Base-by-base conservation (phyloP, 64 coral and sea anemone genomes). In the Montipora capricornis region DNA sequence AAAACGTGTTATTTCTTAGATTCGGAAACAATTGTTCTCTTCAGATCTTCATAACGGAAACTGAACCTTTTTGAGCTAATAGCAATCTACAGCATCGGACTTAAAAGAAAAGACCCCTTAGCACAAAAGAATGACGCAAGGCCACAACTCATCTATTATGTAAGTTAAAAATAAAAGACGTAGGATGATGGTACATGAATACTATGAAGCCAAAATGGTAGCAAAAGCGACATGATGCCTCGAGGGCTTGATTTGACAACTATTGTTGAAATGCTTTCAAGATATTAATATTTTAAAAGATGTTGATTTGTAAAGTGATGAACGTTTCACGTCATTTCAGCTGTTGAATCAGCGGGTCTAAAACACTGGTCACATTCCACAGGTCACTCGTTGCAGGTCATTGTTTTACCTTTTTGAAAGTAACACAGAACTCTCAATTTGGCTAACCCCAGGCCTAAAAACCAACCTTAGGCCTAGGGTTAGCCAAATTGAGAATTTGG, bases 271-370 rank as follows among this genome's bases (percentile, higher is more conserved):
- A 86, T 45, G 61, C 82, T 86, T 86, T 86, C 82, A 86, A 73
- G 82, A 86, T 86, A 86, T 86, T 86, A 86, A 86, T 86, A 86
- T 86, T 86, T 86, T 86, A 86, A 86, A 49, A 86, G 82, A 86
- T 82, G 82, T 46, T 86, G 82, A 86, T 86, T 86, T 86, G 82
- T 86, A 86, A 86, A 86, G 82, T 86, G 82, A 59, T 22, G 46
- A 86, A 71, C 20, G 62, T 86, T 86, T 16, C 44, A 71, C 14
- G 82, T 66, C 82, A 66, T n/a, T 69, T 86, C 82, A 86, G 82
- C 82, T 86, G 82, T 68, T 51, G 20, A 16, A 13, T 68, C 24
- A 0, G 24, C 24, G 24, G 24, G 24, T 26, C 24, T 0, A 26
- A 26, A 26, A 26, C 24, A 26, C 24, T 0, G 24, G 24, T 26